phyloP scores from a whole-genome alignment of 2,113 vertebrate species.

The Microcebus lehilahytsara region DNA sequence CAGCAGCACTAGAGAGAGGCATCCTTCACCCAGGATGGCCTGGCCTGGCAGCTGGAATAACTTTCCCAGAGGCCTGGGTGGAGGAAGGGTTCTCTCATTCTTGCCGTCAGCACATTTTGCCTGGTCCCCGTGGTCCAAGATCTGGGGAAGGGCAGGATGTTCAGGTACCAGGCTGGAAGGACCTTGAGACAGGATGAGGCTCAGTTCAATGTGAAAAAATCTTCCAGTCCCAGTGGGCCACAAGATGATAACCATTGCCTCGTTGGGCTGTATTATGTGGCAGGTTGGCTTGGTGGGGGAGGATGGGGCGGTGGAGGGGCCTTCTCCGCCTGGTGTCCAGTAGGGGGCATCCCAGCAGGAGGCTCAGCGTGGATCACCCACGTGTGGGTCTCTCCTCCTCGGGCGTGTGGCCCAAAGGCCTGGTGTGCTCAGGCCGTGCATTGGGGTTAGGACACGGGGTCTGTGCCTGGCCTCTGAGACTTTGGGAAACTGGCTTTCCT shows the following conservation, averaged over 20 bases:
- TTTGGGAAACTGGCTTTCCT: background rate
- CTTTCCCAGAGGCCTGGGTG: background rate
- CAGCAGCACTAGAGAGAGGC: slow-evolving; percentile 38
- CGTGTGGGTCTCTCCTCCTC: background rate
- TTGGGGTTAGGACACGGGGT: background rate
- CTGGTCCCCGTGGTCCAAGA: background rate
- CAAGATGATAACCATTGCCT: background rate
- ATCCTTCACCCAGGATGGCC: background rate
- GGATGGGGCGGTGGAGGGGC: no score
- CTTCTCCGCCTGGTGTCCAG: background rate
- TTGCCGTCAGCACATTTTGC: background rate
- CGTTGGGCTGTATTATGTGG: background rate
- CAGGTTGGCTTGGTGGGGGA: background rate
- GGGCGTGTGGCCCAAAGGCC: background rate
- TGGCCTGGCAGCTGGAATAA: background rate
- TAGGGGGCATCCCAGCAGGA: background rate
- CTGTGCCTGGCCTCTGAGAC: background rate
- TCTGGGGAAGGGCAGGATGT: background rate
- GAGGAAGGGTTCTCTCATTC: fast-evolving
- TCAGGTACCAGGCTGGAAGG: background rate
- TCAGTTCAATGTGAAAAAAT: background rate
- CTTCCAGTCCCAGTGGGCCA: background rate
- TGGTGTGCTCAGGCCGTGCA: background rate
- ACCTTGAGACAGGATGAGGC: background rate
- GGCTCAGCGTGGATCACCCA: background rate